Evolutionary conservation across 2,113 vertebrate genomes (phyloP).

Genomic region (Tangachromis dhanisi): DNA sequence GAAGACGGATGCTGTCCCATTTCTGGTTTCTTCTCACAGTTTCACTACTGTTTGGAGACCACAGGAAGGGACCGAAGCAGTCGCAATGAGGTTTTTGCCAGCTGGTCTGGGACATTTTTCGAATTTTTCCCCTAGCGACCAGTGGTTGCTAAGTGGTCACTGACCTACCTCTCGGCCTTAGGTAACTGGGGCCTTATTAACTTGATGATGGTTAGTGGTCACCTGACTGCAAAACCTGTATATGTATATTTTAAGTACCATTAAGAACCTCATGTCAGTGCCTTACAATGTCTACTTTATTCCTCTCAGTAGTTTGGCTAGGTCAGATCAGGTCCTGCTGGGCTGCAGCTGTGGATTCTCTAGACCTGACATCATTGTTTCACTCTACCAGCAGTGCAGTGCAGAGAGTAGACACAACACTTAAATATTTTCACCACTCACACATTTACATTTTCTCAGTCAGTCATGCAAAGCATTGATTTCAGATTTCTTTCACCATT

Average conservation of each 20-base stretch:
- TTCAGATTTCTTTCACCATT: not conserved
- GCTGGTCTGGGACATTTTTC: not conserved
- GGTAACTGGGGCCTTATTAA: not conserved
- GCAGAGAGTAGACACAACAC: not conserved
- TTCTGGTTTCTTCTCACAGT: not conserved
- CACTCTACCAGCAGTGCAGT: not conserved
- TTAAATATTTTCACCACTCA: not conserved
- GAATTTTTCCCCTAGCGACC: not conserved
- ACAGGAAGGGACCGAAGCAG: not conserved
- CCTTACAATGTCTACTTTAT: not conserved
- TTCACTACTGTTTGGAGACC: not conserved
- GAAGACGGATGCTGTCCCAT: not conserved
- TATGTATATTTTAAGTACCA: not conserved
- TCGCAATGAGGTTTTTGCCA: not conserved
- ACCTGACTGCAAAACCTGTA: not conserved
- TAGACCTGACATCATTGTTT: constrained; percentile 42
- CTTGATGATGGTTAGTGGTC: not conserved
- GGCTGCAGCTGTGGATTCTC: constrained; percentile 58
- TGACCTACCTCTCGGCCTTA: not conserved
- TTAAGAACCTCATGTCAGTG: not conserved
- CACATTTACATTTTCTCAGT: not conserved
- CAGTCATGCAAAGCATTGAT: not conserved
- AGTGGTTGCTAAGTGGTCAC: not conserved
- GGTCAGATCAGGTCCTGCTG: constrained; percentile 27
- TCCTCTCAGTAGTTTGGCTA: not conserved